Evolutionary conservation across 2,888 invertebrate genomes (phyloP).

Genomic region (Gasteruption jaculator): DNA sequence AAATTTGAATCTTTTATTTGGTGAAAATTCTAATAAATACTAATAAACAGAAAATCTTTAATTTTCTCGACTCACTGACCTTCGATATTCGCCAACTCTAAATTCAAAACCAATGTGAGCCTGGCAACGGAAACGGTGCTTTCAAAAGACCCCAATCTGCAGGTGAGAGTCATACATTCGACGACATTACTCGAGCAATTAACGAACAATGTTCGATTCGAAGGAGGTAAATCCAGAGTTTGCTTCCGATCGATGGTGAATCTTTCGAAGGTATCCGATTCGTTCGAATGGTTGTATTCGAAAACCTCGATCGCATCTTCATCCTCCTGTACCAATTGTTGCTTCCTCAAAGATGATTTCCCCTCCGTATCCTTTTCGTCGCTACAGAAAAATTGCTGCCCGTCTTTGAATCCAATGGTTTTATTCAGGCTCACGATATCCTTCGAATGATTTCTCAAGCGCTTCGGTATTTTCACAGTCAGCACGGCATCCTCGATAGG

Average conservation of each 20-base stretch:
- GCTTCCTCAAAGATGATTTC: too few species aligned
- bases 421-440: constrained; percentile 29
- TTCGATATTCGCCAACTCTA: constrained; percentile 39
- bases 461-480: constrained; percentile 42
- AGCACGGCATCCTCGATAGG: constrained; percentile 44
- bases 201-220: constrained; percentile 31
- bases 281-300: too few species aligned
- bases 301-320: background rate
- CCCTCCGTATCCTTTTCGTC: constrained; percentile 7
- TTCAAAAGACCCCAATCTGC: constrained; percentile 44
- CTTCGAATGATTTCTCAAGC: constrained; percentile 22
- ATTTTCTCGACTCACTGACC: too few species aligned
- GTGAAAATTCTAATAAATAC: too few species aligned
- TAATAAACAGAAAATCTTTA: too few species aligned
- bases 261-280: constrained; percentile 13
- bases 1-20: too few species aligned
- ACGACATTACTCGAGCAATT: constrained; percentile 43
- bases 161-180: constrained; percentile 42
- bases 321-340: too few species aligned
- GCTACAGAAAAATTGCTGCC: constrained; percentile 25
- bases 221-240: constrained; percentile 21
- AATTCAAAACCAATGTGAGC: constrained; percentile 41
- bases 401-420: constrained; percentile 26
- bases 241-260: constrained; percentile 19
- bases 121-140: constrained; percentile 39